These are phyloP conservation scores for Toxonevra muliebris DNA, from an alignment of 2,888 invertebrate species.

Conservation along the genomic window DNA sequence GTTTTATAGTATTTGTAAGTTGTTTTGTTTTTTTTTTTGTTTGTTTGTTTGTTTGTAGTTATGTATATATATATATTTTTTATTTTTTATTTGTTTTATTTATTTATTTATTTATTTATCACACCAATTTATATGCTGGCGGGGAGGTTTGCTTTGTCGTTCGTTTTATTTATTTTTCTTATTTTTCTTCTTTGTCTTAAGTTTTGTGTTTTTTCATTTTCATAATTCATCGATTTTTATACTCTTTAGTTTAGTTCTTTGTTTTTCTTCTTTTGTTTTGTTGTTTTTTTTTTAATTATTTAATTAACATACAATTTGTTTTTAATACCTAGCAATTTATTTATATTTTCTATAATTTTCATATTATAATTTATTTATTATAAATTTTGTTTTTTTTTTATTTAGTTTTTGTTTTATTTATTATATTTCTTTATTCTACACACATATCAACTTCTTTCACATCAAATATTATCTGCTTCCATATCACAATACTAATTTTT, in stretches of 20 bases:
- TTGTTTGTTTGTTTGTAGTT: conserved; percentile 36
- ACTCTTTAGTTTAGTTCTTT: too few species aligned
- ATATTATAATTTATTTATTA: conserved; percentile 17
- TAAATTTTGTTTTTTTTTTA: conserved; percentile 14
- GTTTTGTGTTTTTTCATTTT: background rate
- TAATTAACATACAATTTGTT: too few species aligned
- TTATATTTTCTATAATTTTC: conserved; percentile 19
- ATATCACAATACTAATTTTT: too few species aligned
- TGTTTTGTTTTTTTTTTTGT: conserved; percentile 23
- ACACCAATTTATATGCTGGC: conserved; percentile 62
- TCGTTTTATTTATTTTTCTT: conserved; percentile 32
- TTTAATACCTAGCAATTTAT: too few species aligned
- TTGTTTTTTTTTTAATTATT: background rate
- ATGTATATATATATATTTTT: conserved; percentile 28
- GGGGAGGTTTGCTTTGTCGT: conserved; percentile 59
- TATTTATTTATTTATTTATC: conserved; percentile 48
- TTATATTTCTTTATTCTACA: conserved; percentile 20
- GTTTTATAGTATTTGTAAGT: conserved; percentile 6
- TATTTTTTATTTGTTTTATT: conserved; percentile 33
- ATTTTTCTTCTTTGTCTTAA: background rate
- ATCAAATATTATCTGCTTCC: conserved; percentile 16
- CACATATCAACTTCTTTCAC: conserved; percentile 14
- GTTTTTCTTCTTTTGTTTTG: background rate
- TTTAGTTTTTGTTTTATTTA: conserved; percentile 14
- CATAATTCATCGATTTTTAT: background rate